Evolutionary conservation across 2,888 invertebrate genomes (phyloP).

Genomic region (Volucella bombylans): DNA sequence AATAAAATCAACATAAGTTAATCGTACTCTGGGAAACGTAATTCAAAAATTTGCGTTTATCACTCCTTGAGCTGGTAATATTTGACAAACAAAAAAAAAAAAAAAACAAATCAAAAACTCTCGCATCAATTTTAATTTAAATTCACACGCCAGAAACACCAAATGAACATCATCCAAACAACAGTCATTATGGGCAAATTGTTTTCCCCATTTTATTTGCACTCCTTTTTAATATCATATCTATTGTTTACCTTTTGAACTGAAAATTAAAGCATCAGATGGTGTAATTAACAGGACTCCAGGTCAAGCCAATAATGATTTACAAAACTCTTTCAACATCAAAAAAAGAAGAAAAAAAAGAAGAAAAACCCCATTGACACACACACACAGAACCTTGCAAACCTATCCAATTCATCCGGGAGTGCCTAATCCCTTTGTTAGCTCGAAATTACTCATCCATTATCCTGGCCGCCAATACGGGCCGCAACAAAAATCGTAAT

Average conservation of each 20-base stretch:
- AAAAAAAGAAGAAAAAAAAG: background rate
- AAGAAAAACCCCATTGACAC: slow-evolving; percentile 4
- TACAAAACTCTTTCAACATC: slow-evolving; percentile 1
- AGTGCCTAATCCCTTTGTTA: slow-evolving; percentile 55
- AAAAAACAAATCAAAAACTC: too few species aligned
- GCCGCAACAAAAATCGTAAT: slow-evolving; percentile 55
- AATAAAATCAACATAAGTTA: too few species aligned
- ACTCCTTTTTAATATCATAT: slow-evolving; percentile 9
- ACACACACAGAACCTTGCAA: background rate
- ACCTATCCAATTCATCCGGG: background rate
- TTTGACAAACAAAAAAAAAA: too few species aligned
- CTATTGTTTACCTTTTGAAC: slow-evolving; percentile 43
- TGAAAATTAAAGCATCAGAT: slow-evolving; percentile 44
- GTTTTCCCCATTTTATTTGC: background rate
- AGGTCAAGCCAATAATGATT: slow-evolving; percentile 61
- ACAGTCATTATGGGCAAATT: slow-evolving; percentile 10
- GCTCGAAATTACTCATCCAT: slow-evolving; percentile 68
- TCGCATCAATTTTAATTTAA: too few species aligned
- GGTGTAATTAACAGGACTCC: slow-evolving; percentile 58
- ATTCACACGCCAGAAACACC: background rate
- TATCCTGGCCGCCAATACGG: slow-evolving; percentile 44
- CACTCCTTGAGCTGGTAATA: too few species aligned
- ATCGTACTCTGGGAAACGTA: too few species aligned
- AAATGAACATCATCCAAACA: background rate
- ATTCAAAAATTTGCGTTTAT: too few species aligned